phyloP scores from a whole-genome alignment of 2,888 invertebrate genomes.

The Fabriciana adippe region DNA sequence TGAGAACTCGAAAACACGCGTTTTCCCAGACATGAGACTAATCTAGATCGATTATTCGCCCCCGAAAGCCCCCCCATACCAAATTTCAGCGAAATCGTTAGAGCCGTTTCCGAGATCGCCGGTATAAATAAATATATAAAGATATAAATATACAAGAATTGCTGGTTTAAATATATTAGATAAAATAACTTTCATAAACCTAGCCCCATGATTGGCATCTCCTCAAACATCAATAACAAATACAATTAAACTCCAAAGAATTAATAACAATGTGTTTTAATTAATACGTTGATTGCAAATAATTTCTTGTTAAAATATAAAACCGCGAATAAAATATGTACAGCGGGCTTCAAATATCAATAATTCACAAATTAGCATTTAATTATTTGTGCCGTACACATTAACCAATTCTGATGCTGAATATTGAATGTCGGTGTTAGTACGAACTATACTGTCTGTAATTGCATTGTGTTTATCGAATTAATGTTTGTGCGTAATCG shows the following conservation, averaged over 20 bases:
- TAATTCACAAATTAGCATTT: constrained; percentile 37
- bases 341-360: constrained; percentile 28
- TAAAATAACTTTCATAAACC: too few species aligned
- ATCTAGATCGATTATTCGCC: too few species aligned
- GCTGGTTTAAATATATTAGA: too few species aligned
- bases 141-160: too few species aligned
- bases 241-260: neutral
- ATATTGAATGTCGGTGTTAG: constrained; percentile 48
- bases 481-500: constrained; percentile 58
- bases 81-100: too few species aligned
- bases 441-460: constrained; percentile 57
- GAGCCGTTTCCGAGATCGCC: too few species aligned
- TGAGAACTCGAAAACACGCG: too few species aligned
- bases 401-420: constrained; percentile 41
- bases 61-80: too few species aligned
- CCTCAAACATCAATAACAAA: too few species aligned
- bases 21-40: too few species aligned
- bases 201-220: too few species aligned
- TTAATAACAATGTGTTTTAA: neutral
- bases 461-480: constrained; percentile 65
- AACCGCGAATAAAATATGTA: constrained; percentile 13
- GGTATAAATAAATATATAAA: too few species aligned
- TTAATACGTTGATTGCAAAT: neutral
- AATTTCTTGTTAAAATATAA: constrained; percentile 14
- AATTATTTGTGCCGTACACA: constrained; percentile 38